These are phyloP conservation scores for Zygaena filipendulae DNA, from an alignment of 2,888 invertebrate species.

Conservation along the genomic window DNA sequence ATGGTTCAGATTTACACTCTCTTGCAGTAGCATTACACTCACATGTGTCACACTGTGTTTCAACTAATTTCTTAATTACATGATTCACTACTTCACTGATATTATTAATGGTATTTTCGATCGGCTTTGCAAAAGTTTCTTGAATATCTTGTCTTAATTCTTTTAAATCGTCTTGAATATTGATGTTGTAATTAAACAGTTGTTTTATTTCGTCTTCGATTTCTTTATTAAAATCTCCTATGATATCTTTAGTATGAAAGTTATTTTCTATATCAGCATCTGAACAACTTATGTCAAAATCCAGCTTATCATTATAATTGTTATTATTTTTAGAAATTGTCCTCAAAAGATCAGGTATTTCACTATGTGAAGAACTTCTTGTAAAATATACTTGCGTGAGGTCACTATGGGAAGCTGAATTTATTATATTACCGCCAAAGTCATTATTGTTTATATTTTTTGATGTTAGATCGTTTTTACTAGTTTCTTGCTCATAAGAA, in stretches of 20 bases:
- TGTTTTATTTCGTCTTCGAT: conserved; percentile 68
- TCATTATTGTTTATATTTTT: conserved; percentile 52
- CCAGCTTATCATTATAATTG: conserved; percentile 30
- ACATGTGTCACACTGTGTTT: conserved; percentile 36
- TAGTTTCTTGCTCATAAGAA: conserved; percentile 30
- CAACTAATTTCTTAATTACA: conserved; percentile 58
- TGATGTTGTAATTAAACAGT: conserved; percentile 54
- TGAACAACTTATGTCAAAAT: conserved; percentile 36
- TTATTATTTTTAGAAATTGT: conserved; percentile 49
- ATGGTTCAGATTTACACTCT: too few species aligned
- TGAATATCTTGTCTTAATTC: conserved; percentile 60
- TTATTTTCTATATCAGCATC: conserved; percentile 58
- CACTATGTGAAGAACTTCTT: conserved; percentile 32
- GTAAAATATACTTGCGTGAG: too few species aligned
- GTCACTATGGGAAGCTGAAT: conserved; percentile 21
- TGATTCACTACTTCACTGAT: conserved; percentile 63
- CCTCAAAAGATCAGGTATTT: conserved; percentile 56
- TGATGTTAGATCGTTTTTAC: conserved; percentile 25
- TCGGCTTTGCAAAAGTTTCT: conserved; percentile 57
- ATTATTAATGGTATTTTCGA: conserved; percentile 60
- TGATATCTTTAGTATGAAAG: conserved; percentile 57
- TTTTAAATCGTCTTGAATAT: conserved; percentile 56
- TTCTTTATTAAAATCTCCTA: conserved; percentile 70
- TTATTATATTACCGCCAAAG: conserved; percentile 25
- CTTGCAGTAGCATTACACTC: conserved; percentile 9